A percentile compares a stretch with the other conserved stretches of the same genome.
These are phyloP conservation scores for Parus major DNA, from an alignment of 2,113 vertebrate species.

Conservation along the genomic window DNA sequence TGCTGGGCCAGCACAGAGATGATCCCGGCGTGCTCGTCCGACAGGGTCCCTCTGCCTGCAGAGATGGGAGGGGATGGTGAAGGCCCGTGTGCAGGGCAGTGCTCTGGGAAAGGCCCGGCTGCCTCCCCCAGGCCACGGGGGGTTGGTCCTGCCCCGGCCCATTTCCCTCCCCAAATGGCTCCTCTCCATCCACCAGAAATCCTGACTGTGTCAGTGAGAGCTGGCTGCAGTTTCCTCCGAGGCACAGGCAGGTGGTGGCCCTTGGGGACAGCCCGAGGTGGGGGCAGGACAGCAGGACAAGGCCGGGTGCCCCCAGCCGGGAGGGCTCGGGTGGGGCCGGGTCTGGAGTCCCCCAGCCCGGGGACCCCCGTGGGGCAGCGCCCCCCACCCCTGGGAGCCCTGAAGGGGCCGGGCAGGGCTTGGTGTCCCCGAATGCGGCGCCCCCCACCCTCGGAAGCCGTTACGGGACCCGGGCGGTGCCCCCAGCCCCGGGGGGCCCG, in stretches of 20 bases:
- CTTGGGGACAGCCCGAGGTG: accelerated
- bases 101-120: accelerated
- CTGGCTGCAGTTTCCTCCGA: accelerated
- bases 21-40: constrained; percentile 92
- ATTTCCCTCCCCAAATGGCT: accelerated
- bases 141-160: accelerated
- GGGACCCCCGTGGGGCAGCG: too few species aligned
- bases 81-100: accelerated
- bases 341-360: not conserved
- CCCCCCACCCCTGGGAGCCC: not conserved
- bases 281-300: too few species aligned
- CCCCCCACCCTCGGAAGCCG: not conserved
- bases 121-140: not conserved
- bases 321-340: not conserved
- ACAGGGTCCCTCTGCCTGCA: constrained; percentile 91
- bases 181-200: not conserved
- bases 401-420: not conserved
- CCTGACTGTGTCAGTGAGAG: accelerated
- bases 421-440: too few species aligned
- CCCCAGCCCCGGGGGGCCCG: not conserved
- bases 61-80: accelerated
- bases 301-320: accelerated
- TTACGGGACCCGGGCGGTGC: too few species aligned
- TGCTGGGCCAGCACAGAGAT: constrained; percentile 92
- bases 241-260: not conserved